Conservation (phyloP, 1,140 invertebrate species). For the Lysiphlebus fabarum region DNA sequence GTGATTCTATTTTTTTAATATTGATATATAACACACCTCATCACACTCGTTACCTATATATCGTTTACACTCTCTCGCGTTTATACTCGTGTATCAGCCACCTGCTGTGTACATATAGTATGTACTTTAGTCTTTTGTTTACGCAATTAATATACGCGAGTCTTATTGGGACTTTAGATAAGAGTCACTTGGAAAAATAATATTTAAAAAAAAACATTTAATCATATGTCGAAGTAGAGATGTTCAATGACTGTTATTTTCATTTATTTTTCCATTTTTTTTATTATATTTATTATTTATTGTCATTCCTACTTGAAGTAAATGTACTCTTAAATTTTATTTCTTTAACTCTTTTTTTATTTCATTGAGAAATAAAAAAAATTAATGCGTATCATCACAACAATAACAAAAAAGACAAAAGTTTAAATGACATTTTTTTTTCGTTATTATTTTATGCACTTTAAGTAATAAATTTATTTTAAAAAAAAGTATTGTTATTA, state of each 20-base stretch:
- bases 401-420: no score
- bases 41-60: neutral
- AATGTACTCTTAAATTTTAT: neutral
- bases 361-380: constrained; percentile 8
- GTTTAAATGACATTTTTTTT: no score
- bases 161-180: no score
- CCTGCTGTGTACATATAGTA: constrained; percentile 35
- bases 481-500: neutral
- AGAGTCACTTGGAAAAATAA: neutral
- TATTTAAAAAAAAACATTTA: constrained; percentile 11
- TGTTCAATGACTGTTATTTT: no score
- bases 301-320: neutral
- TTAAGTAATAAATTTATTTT: neutral
- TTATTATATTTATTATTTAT: neutral
- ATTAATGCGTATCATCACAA: neutral
- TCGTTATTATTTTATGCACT: no score
- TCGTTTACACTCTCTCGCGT: constrained; percentile 24
- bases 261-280: no score
- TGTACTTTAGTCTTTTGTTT: constrained; percentile 40
- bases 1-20: neutral
- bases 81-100: constrained; percentile 36
- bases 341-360: neutral
- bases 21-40: neutral
- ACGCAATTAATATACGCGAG: constrained; percentile 33
- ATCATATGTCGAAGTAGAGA: no score